These are phyloP conservation scores for Plectropomus leopardus DNA, from an alignment of 2,113 vertebrate genomes.

Conservation along the genomic window DNA sequence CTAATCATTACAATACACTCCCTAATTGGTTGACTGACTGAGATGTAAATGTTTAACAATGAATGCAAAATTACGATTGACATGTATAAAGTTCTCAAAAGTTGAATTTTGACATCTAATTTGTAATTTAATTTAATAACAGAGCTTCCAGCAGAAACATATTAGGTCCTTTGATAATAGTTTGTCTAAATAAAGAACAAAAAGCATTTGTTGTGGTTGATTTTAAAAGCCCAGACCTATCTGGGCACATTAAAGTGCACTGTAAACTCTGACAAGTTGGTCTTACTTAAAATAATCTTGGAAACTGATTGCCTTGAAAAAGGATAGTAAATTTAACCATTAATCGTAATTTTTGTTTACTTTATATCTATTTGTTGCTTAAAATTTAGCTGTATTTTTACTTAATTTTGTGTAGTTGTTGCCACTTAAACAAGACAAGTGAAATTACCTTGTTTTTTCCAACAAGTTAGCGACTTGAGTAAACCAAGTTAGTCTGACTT, in stretches of 20 bases:
- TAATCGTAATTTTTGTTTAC: too few species aligned
- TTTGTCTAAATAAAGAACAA: not conserved
- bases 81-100: constrained; percentile 1
- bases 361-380: too few species aligned
- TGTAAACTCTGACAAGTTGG: too few species aligned
- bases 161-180: not conserved
- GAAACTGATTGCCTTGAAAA: too few species aligned
- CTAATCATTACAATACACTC: not conserved
- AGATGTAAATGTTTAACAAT: not conserved
- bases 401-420: too few species aligned
- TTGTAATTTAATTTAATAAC: not conserved
- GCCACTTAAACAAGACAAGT: too few species aligned
- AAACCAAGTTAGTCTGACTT: too few species aligned
- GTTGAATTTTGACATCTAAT: not conserved
- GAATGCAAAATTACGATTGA: not conserved
- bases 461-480: too few species aligned
- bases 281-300: too few species aligned
- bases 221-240: not conserved
- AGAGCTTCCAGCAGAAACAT: not conserved
- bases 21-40: constrained; percentile 11
- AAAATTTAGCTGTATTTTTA: too few species aligned
- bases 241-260: not conserved
- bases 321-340: too few species aligned
- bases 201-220: not conserved
- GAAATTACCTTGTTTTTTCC: too few species aligned